These are phyloP conservation scores for Bubo scandiacus DNA, from an alignment of 2,113 vertebrate species.

Conservation along the genomic window DNA sequence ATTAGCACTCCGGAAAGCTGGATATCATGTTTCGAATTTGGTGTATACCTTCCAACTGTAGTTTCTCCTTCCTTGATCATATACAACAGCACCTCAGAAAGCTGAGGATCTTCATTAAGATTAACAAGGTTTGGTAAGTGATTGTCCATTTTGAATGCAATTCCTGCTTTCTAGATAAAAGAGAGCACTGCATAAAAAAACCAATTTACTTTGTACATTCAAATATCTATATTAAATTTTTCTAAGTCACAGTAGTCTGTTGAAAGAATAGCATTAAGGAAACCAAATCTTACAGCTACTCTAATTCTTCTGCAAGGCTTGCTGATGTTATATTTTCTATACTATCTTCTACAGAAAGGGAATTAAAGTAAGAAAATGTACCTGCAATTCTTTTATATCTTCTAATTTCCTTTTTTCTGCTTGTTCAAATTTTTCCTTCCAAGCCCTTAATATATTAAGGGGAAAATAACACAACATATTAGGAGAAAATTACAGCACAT, in stretches of 20 bases:
- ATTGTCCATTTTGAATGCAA: slow-evolving; percentile 93
- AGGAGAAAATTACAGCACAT: neutral
- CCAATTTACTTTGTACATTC: neutral
- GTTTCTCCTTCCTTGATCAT: slow-evolving; percentile 94
- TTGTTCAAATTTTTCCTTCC: slow-evolving; percentile 90
- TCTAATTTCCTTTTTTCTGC: slow-evolving; percentile 90
- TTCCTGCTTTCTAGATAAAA: slow-evolving; percentile 84
- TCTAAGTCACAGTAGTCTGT: neutral
- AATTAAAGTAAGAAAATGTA: neutral
- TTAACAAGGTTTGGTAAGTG: slow-evolving; percentile 92
- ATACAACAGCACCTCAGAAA: slow-evolving; percentile 94
- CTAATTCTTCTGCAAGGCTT: neutral
- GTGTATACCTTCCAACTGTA: slow-evolving; percentile 85
- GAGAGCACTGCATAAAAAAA: neutral
- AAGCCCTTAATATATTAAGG: slow-evolving; percentile 73
- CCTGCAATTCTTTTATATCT: slow-evolving; percentile 91
- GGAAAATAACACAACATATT: neutral
- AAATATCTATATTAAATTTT: neutral
- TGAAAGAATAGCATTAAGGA: neutral
- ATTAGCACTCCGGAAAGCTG: slow-evolving; percentile 92
- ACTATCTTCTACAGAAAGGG: neutral
- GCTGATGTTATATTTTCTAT: neutral
- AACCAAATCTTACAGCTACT: neutral
- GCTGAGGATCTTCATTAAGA: slow-evolving; percentile 95
- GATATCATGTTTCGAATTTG: slow-evolving; percentile 84